Conservation (phyloP, 2,113 vertebrate genomes). For the Rhagologus leucostigma region DNA sequence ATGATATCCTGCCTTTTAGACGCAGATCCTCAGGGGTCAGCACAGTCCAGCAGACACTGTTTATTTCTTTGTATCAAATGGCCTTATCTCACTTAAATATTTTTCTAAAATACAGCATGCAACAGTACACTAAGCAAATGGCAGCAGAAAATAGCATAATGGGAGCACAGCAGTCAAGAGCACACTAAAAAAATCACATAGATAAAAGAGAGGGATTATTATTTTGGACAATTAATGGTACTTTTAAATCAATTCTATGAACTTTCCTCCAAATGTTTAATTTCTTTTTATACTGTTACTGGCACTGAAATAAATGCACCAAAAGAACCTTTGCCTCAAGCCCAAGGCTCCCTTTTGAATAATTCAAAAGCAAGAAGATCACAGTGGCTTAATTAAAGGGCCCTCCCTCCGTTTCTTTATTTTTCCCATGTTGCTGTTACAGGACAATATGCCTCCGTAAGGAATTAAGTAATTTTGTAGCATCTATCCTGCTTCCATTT, state of each 20-base stretch:
- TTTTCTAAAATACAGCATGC: background rate
- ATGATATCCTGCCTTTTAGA: background rate
- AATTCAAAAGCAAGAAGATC: constrained; percentile 48
- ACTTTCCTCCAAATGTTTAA: constrained; percentile 4
- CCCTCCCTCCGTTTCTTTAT: background rate
- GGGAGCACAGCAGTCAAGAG: background rate
- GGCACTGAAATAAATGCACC: background rate
- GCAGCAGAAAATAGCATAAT: background rate
- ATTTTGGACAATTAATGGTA: background rate
- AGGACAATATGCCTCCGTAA: background rate
- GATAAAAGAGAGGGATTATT: background rate
- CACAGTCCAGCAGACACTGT: background rate
- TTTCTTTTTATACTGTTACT: constrained; percentile 28
- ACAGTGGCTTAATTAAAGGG: constrained; percentile 51
- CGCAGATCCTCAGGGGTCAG: background rate
- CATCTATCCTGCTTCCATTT: background rate
- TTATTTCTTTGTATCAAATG: background rate
- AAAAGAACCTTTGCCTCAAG: constrained; percentile 44
- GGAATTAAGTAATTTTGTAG: background rate
- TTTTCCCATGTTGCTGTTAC: constrained; percentile 11
- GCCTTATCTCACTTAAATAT: background rate
- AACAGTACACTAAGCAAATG: background rate
- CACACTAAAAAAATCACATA: background rate
- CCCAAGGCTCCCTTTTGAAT: constrained; percentile 29
- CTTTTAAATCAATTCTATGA: background rate